These are phyloP conservation scores for Apolygus lucorum DNA, from an alignment of 1,140 invertebrate genomes.

Conservation along the genomic window DNA sequence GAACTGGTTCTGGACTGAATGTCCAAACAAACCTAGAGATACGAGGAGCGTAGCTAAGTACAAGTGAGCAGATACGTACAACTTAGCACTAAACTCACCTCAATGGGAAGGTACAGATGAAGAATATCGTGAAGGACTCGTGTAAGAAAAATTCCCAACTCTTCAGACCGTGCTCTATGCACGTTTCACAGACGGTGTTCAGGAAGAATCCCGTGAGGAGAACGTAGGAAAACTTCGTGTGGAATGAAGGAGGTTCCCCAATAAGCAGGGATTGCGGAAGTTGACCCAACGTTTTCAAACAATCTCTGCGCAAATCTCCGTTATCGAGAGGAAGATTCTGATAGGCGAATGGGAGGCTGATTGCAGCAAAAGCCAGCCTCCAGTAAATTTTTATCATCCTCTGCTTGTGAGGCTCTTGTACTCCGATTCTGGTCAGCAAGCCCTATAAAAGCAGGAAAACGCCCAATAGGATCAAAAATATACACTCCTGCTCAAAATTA, in stretches of 20 bases:
- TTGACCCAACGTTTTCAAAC: not conserved
- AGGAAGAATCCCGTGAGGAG: constrained; percentile 21
- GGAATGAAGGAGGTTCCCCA: constrained; percentile 6
- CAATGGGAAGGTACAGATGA: constrained; percentile 20
- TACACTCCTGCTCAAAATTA: too few relatives aligned
- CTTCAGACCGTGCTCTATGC: constrained; percentile 13
- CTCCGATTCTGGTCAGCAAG: not conserved
- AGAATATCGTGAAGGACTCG: constrained; percentile 21
- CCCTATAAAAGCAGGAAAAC: not conserved
- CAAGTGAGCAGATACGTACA: too few relatives aligned
- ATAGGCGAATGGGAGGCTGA: constrained; percentile 21
- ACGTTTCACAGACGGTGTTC: constrained; percentile 20
- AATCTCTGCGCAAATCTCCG: not conserved
- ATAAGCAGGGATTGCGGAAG: not conserved
- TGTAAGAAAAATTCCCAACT: constrained; percentile 18
- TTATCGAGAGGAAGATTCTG: constrained; percentile 10
- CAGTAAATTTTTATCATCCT: constrained; percentile 19
- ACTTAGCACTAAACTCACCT: too few relatives aligned
- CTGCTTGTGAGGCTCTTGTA: constrained; percentile 8
- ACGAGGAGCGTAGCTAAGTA: not conserved
- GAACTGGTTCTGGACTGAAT: too few relatives aligned
- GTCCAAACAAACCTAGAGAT: too few relatives aligned
- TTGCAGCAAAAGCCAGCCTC: constrained; percentile 18
- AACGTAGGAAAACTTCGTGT: constrained; percentile 20
- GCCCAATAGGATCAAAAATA: too few relatives aligned